These are phyloP conservation scores for Stomatorhinus ivindoensis DNA, from an alignment of 2,113 vertebrate species.

Conservation along the genomic window DNA sequence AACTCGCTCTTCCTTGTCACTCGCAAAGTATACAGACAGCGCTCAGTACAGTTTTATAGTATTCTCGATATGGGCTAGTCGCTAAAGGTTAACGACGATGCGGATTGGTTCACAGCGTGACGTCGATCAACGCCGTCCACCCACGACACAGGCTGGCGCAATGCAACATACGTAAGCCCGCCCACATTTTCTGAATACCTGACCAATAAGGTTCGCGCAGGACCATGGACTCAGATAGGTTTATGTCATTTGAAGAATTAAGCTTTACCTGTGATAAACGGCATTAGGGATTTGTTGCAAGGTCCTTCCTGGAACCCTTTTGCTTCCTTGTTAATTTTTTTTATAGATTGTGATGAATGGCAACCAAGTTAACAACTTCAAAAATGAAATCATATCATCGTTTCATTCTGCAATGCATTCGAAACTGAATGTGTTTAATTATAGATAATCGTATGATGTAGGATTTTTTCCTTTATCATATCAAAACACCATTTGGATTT, in stretches of 20 bases:
- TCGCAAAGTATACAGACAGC: not conserved
- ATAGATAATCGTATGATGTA: not conserved
- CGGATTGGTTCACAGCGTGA: conserved; percentile 30
- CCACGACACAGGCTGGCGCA: conserved; percentile 25
- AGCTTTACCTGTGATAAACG: conserved; percentile 5
- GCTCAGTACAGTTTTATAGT: conserved; percentile 30
- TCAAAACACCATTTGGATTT: not conserved
- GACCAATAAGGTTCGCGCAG: conserved; percentile 17
- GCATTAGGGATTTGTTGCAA: not conserved
- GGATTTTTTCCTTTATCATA: not conserved
- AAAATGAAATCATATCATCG: not conserved
- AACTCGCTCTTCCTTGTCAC: not conserved
- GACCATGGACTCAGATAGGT: not conserved
- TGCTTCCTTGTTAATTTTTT: not conserved
- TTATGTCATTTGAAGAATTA: conserved; percentile 10
- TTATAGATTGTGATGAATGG: not conserved
- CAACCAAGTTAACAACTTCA: not conserved
- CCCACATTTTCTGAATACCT: conserved; percentile 30
- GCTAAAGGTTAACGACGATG: not conserved
- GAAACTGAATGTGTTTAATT: not conserved
- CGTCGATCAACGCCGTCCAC: conserved; percentile 26
- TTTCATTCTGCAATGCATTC: not conserved
- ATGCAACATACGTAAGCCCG: conserved; percentile 11
- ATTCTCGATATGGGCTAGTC: conserved; percentile 20
- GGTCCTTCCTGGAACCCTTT: not conserved